Conservation (phyloP, 2,888 invertebrate genomes). For the Tubulanus polymorphus region DNA sequence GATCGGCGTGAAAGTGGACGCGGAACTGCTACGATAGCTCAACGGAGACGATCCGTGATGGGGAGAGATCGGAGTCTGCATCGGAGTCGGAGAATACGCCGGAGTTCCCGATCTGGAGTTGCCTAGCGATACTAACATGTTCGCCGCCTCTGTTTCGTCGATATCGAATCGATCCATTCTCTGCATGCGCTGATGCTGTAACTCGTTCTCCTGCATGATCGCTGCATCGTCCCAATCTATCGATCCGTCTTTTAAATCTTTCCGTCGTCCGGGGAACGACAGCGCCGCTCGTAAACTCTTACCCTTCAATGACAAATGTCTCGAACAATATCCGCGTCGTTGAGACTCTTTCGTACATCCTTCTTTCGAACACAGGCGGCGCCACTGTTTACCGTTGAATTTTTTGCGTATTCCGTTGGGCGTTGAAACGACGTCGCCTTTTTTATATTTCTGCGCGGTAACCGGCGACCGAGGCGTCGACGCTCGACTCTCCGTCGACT, state of each 20-base stretch:
- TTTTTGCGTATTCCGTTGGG: slow-evolving; percentile 96
- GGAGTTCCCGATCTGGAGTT: slow-evolving; percentile 91
- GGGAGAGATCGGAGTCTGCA: slow-evolving; percentile 38
- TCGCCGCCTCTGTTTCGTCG: slow-evolving; percentile 94
- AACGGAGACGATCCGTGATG: slow-evolving; percentile 44
- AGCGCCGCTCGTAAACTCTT: slow-evolving; percentile 48
- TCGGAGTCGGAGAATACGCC: slow-evolving; percentile 61
- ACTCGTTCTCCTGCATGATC: slow-evolving; percentile 80
- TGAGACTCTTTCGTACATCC: slow-evolving; percentile 97
- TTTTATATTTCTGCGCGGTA: slow-evolving; percentile 56
- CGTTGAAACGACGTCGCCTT: slow-evolving; percentile 92
- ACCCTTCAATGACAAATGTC: slow-evolving; percentile 89
- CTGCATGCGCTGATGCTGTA: slow-evolving; percentile 54
- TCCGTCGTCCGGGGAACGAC: slow-evolving; percentile 39
- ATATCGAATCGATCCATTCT: slow-evolving; percentile 72
- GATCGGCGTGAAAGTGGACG: slow-evolving; percentile 84
- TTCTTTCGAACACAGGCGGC: slow-evolving; percentile 90
- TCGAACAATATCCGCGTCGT: slow-evolving; percentile 90
- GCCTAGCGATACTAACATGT: slow-evolving; percentile 90
- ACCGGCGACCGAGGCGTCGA: slow-evolving; percentile 48
- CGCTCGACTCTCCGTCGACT: slow-evolving; percentile 39
- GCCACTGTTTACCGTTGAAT: slow-evolving; percentile 99
- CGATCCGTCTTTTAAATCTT: slow-evolving; percentile 48
- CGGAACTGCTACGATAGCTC: slow-evolving; percentile 62
- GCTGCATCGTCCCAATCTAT: slow-evolving; percentile 71